Percentiles rank a stretch among this genome's conserved stretches.
These are phyloP conservation scores for Spea bombifrons DNA, from an alignment of 2,113 vertebrate species.

Conservation along the genomic window DNA sequence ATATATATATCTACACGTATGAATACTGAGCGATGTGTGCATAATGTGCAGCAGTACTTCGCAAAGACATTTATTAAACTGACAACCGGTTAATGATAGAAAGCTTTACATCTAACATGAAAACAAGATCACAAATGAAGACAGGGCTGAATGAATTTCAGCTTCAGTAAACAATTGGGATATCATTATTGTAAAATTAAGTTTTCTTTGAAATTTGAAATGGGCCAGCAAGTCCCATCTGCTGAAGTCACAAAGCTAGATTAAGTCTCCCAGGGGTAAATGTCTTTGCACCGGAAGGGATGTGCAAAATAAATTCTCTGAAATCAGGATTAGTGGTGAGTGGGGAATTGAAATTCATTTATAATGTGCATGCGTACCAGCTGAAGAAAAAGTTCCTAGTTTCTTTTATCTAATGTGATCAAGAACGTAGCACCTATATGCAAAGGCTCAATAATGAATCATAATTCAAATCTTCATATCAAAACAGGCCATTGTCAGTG, in stretches of 20 bases:
- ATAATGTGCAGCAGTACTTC: background rate
- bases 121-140: background rate
- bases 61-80: background rate
- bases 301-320: slow-evolving; percentile 46
- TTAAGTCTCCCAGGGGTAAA: slow-evolving; percentile 44
- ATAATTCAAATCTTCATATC: slow-evolving; percentile 30
- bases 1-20: slow-evolving; percentile 15
- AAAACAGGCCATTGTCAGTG: slow-evolving; percentile 7
- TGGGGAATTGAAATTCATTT: slow-evolving; percentile 31
- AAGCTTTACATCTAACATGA: background rate
- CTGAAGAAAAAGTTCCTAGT: slow-evolving; percentile 9
- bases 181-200: slow-evolving; percentile 25
- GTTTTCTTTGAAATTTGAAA: slow-evolving; percentile 33
- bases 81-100: background rate
- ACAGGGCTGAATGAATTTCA: slow-evolving; percentile 4
- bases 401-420: slow-evolving; percentile 28
- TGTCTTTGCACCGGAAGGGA: slow-evolving; percentile 46
- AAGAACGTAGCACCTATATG: slow-evolving; percentile 14
- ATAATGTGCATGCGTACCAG: slow-evolving; percentile 20
- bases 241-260: slow-evolving; percentile 45
- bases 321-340: slow-evolving; percentile 42
- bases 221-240: slow-evolving; percentile 38
- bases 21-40: slow-evolving; percentile 1
- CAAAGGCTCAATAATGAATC: slow-evolving; percentile 12
- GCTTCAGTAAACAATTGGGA: slow-evolving; percentile 26